These are phyloP conservation scores for Scarus forsteni DNA, from an alignment of 2,797 vertebrate species.

Conservation along the genomic window DNA sequence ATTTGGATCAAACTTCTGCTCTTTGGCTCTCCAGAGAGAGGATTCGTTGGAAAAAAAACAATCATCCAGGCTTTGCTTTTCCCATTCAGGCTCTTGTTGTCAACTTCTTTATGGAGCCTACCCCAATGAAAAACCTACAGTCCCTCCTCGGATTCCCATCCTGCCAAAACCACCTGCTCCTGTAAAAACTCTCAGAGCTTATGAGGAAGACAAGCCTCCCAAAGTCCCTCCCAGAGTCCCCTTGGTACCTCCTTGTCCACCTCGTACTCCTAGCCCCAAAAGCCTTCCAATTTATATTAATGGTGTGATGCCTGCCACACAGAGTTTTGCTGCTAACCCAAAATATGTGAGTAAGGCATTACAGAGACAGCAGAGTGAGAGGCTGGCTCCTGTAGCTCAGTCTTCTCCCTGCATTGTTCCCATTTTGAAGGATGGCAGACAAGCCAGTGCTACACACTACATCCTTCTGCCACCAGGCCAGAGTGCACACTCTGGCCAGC, in stretches of 20 bases:
- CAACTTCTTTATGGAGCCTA: constrained; percentile 55
- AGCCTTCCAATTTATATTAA: constrained; percentile 95
- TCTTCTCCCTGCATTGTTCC: constrained; percentile 91
- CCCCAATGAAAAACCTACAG: constrained; percentile 86
- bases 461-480: constrained; percentile 94
- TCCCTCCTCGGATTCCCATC: constrained; percentile 94
- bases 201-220: constrained; percentile 91
- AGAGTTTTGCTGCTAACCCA: constrained; percentile 98
- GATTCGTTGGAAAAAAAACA: constrained; percentile 69
- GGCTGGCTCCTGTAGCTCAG: constrained; percentile 69
- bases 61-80: constrained; percentile 80
- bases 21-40: constrained; percentile 33
- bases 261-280: constrained; percentile 94
- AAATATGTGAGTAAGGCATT: constrained; percentile 95
- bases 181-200: constrained; percentile 77
- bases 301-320: constrained; percentile 97
- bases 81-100: constrained; percentile 83
- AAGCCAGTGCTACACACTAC: constrained; percentile 95
- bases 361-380: constrained; percentile 90
- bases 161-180: constrained; percentile 80
- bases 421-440: constrained; percentile 94
- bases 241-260: constrained; percentile 85
- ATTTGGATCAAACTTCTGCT: constrained; percentile 47
- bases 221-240: constrained; percentile 94
- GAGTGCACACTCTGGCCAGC: constrained; percentile 86